Base-by-base conservation (phyloP, 2,797 vertebrate species). In the Chloroceryle inda region DNA sequence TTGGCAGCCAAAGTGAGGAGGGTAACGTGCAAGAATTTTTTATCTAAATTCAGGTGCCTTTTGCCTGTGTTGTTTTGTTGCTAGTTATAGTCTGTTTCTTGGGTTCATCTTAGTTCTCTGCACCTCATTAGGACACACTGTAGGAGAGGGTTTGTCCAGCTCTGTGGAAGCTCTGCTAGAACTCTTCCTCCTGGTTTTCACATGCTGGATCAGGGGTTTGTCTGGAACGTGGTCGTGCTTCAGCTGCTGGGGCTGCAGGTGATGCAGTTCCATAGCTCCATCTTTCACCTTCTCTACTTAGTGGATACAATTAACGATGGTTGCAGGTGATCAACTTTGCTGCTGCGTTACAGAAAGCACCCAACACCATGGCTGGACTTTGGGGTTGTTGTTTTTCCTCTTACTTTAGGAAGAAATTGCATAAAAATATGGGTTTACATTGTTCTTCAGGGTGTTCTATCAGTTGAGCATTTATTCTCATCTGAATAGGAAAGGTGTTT, bases 341-440 rank as follows among this genome's bases (percentile, higher is more conserved):
- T 80, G 40, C 68, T 91, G 0, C 8, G 2, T 75, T 21, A 44
- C 31, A 52, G 44, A 11, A 29, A 44, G 17, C 10, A 24, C 7
- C 17, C 10, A n/a, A 6, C 3, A 1, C 3, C 15, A 9, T 3
- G 33, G 14, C 69, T 68, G 23, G 18, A 13, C 11, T 61, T 16
- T 3, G 21, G 49, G 13, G 3, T 14, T 14, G 0, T 2, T 5
- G 18, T 37, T 14, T 49, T n/a, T 22, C 3, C 14, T 20, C 26
- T 50, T 56, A 17, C 27, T 80, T 62, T 5, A 15, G 31, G 2
- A 22, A 82, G 72, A 58, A 0, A 76, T 2, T 13, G 2, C 13
- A n/a, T 10, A 17, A 49, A 77, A 29, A 38, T 18, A 33, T 1
- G 4, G 19, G 3, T 66, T 71, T 50, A 27, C 3, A 0, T 40